phyloP scores from a whole-genome alignment of 2,113 vertebrate species.

The Uria lomvia region DNA sequence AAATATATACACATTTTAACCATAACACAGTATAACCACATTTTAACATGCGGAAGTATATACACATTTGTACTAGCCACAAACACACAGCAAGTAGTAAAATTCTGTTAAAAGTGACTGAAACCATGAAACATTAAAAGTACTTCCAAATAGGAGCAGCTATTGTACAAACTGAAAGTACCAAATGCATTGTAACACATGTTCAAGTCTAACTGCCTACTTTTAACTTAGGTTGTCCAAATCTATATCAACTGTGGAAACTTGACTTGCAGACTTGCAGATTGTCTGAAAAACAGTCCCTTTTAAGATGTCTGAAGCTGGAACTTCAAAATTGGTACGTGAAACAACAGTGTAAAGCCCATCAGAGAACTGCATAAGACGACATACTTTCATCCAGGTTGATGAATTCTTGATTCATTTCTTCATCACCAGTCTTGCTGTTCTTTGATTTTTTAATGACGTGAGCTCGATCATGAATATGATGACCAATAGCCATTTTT shows the following conservation, averaged over 20 bases:
- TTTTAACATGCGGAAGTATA: neutral
- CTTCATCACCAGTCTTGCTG: constrained; percentile 86
- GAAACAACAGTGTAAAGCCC: neutral
- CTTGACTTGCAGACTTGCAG: neutral
- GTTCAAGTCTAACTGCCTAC: neutral
- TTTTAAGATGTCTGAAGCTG: neutral
- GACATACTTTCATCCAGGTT: constrained; percentile 91
- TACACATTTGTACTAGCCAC: neutral
- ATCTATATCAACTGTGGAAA: neutral
- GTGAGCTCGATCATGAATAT: constrained; percentile 88
- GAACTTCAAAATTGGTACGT: neutral
- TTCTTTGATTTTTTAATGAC: constrained; percentile 87
- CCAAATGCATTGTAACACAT: neutral
- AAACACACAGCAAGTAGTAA: neutral
- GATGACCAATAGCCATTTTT: constrained; percentile 92
- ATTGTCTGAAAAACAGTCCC: neutral
- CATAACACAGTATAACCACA: too few species aligned
- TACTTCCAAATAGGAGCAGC: neutral
- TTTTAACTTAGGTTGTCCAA: neutral
- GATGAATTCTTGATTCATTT: constrained; percentile 92
- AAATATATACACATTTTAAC: neutral
- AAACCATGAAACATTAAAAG: neutral
- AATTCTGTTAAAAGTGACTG: neutral
- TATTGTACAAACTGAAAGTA: neutral
- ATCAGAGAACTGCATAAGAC: neutral